Conservation (phyloP, 2,888 invertebrate genomes). For the Agapostemon virescens region DNA sequence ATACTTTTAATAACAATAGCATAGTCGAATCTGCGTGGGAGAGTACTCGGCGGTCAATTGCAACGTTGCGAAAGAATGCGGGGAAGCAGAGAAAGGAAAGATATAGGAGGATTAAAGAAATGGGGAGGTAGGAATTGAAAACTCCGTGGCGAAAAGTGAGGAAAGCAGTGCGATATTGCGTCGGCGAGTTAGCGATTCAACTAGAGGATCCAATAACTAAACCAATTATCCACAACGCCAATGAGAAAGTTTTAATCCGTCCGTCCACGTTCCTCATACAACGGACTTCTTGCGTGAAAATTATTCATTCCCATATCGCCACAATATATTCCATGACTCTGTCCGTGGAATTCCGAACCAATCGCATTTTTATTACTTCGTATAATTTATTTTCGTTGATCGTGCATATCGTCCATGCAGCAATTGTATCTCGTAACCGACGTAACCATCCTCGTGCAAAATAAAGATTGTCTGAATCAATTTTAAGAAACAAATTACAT, state of each 20-base stretch:
- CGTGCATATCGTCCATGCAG: slow-evolving; percentile 4
- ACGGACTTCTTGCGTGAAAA: slow-evolving; percentile 57
- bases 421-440: background rate
- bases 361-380: background rate
- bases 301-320: slow-evolving; percentile 63
- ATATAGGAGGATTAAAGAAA: slow-evolving; percentile 42
- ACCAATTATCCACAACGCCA: slow-evolving; percentile 73
- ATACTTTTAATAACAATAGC: background rate
- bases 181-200: slow-evolving; percentile 65
- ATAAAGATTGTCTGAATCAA: no score
- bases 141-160: slow-evolving; percentile 48
- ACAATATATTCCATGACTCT: slow-evolving; percentile 31
- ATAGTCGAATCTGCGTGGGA: background rate
- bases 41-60: background rate
- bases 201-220: slow-evolving; percentile 75
- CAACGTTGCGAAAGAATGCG: slow-evolving; percentile 9
- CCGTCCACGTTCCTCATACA: slow-evolving; percentile 47
- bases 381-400: slow-evolving; percentile 24
- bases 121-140: slow-evolving; percentile 53
- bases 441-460: background rate
- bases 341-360: slow-evolving; percentile 30
- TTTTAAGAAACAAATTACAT: no score
- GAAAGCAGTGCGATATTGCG: slow-evolving; percentile 59
- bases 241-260: slow-evolving; percentile 76
- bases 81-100: slow-evolving; percentile 9